Conservation (phyloP, 2,797 vertebrate genomes). For the Coranthus polyacanthus region DNA sequence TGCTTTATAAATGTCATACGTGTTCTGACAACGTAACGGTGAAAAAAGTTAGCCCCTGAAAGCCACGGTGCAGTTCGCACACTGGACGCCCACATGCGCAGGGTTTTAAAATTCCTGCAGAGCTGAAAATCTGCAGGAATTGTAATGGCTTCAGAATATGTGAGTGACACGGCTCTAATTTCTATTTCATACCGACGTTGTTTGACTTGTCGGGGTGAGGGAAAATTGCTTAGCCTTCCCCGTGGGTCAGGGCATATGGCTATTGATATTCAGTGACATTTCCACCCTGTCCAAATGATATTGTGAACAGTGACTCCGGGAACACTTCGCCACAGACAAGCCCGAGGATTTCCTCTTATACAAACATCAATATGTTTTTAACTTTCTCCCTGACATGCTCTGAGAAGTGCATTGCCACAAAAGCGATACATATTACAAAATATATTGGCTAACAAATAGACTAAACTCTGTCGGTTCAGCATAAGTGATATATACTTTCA, state of each 20-base stretch:
- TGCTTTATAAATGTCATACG: not conserved
- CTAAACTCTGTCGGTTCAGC: slow-evolving; percentile 15
- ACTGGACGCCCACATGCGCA: too few relatives aligned
- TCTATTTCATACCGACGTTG: slow-evolving; percentile 33
- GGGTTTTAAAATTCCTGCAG: slow-evolving; percentile 11
- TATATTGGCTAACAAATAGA: slow-evolving; percentile 6
- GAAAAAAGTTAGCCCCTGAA: too few relatives aligned
- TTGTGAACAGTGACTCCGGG: slow-evolving; percentile 43
- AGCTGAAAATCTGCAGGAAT: not conserved
- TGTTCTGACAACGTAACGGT: too few relatives aligned
- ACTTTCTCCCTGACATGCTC: slow-evolving; percentile 3
- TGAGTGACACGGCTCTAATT: slow-evolving; percentile 13
- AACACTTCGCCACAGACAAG: slow-evolving; percentile 32
- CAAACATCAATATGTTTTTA: slow-evolving; percentile 23
- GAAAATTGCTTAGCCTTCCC: slow-evolving; percentile 46
- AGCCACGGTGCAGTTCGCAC: too few relatives aligned
- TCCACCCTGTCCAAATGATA: slow-evolving; percentile 61
- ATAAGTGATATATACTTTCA: slow-evolving; percentile 5
- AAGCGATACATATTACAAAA: slow-evolving; percentile 11
- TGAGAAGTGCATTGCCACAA: too few relatives aligned
- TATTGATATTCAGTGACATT: slow-evolving; percentile 68
- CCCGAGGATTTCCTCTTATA: slow-evolving; percentile 14
- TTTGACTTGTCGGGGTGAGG: slow-evolving; percentile 34
- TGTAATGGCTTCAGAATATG: slow-evolving; percentile 19
- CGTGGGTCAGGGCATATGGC: slow-evolving; percentile 51